Percentiles rank a stretch among this genome's conserved stretches.
phyloP scores from a whole-genome alignment of 2,113 vertebrate genomes.

The Triplophysa rosa region DNA sequence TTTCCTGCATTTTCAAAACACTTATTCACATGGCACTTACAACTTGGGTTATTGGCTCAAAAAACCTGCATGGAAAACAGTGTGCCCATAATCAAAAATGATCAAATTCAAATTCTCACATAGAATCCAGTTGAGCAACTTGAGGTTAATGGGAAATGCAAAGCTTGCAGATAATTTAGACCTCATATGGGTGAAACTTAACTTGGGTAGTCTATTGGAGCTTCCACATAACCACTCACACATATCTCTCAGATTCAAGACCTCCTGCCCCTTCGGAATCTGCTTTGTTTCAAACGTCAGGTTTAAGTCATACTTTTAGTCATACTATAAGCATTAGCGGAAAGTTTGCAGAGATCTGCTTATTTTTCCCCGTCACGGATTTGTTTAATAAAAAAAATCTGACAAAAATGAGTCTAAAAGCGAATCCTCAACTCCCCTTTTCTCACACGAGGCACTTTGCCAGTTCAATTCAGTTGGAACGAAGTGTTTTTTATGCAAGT shows the following conservation, averaged over 20 bases:
- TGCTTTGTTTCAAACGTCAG: slow-evolving; percentile 71
- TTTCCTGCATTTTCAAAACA: too few species aligned
- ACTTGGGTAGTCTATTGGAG: not conserved
- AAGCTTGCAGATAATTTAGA: too few species aligned
- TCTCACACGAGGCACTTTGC: slow-evolving; percentile 55
- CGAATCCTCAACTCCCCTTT: slow-evolving; percentile 49
- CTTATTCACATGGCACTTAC: too few species aligned
- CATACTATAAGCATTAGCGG: slow-evolving; percentile 46
- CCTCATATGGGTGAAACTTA: not conserved
- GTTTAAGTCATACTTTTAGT: slow-evolving; percentile 73
- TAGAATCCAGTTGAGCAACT: too few species aligned
- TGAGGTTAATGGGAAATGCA: too few species aligned
- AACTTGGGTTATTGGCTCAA: too few species aligned
- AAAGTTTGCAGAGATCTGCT: slow-evolving; percentile 5
- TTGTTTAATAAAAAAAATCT: slow-evolving; percentile 65
- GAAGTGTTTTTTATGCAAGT: slow-evolving; percentile 44
- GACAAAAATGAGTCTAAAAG: slow-evolving; percentile 53
- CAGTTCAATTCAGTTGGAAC: slow-evolving; percentile 59
- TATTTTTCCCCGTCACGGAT: slow-evolving; percentile 62
- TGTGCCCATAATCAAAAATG: too few species aligned
- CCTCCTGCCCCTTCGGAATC: slow-evolving; percentile 54
- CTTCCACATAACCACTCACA: not conserved
- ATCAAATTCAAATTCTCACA: too few species aligned
- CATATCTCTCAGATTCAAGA: slow-evolving; percentile 49
- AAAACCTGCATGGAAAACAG: too few species aligned